Conservation (phyloP, 2,113 vertebrate genomes). For the Puffinus mauretanicus region DNA sequence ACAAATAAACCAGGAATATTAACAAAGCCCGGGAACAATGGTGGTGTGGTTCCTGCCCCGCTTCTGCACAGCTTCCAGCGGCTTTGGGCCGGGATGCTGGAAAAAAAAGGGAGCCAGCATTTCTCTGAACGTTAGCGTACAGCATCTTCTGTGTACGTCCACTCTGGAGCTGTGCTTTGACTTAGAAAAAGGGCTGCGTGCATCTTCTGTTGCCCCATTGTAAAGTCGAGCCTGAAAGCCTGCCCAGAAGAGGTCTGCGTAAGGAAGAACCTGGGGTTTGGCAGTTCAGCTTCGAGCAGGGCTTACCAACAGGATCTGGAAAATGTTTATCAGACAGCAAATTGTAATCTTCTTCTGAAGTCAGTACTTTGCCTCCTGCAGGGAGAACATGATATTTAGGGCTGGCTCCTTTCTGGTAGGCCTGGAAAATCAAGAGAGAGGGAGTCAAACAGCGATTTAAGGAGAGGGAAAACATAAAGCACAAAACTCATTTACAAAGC, state of each 20-base stretch:
- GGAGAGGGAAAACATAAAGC: neutral
- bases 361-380: constrained; percentile 84
- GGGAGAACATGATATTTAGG: constrained; percentile 81
- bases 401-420: constrained; percentile 79
- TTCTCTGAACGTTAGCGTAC: neutral
- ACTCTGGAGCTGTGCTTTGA: neutral
- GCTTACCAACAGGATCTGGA: constrained; percentile 84
- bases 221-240: neutral
- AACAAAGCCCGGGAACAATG: constrained; percentile 6
- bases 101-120: neutral
- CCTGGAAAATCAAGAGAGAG: constrained; percentile 43
- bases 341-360: constrained; percentile 84
- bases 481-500: neutral
- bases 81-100: neutral
- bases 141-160: neutral
- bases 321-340: constrained; percentile 84
- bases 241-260: neutral
- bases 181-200: neutral
- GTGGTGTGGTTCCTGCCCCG: constrained; percentile 20
- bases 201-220: neutral
- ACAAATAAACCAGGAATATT: constrained; percentile 56
- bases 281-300: neutral
- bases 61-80: neutral
- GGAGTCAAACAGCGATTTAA: neutral
- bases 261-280: neutral